Evolutionary conservation across 2,888 invertebrate species (phyloP).

Genomic region (Crocallis elinguaria): DNA sequence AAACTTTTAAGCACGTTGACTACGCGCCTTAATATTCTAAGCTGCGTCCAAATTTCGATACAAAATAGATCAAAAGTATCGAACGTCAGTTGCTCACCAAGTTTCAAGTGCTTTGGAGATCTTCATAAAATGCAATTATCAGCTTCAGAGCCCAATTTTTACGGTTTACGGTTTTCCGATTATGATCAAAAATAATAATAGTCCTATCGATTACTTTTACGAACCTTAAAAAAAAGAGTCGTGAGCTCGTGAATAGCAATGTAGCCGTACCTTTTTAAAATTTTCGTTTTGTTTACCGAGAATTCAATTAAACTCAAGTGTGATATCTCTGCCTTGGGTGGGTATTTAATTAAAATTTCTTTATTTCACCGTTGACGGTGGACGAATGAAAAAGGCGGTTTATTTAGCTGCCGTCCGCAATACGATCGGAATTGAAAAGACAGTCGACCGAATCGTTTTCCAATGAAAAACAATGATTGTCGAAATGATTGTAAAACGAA

Average conservation of each 20-base stretch:
- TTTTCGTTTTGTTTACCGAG: slow-evolving; percentile 28
- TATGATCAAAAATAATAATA: neutral
- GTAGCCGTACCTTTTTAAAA: slow-evolving; percentile 4
- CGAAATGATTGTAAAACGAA: slow-evolving; percentile 50
- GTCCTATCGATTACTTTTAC: slow-evolving; percentile 1
- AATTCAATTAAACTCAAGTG: slow-evolving; percentile 49
- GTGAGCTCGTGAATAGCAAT: neutral
- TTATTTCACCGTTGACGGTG: slow-evolving; percentile 36
- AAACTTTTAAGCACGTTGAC: no score
- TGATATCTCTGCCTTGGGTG: slow-evolving; percentile 37
- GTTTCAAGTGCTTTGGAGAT: no score
- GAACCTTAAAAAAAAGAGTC: slow-evolving; percentile 4
- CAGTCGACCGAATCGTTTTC: slow-evolving; percentile 53
- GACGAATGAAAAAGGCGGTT: slow-evolving; percentile 42
- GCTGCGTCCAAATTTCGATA: no score
- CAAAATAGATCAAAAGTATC: no score
- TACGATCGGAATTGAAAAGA: slow-evolving; percentile 44
- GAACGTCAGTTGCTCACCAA: no score
- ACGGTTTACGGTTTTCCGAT: neutral
- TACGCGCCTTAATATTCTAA: no score
- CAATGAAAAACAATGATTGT: slow-evolving; percentile 57
- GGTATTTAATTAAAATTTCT: slow-evolving; percentile 47
- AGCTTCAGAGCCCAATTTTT: no score
- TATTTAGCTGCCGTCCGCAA: slow-evolving; percentile 43
- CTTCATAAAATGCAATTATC: no score